Percentiles rank a stretch among this genome's conserved stretches.
phyloP scores from a whole-genome alignment of 2,797 vertebrate species.

The Cephalopachus bancanus region DNA sequence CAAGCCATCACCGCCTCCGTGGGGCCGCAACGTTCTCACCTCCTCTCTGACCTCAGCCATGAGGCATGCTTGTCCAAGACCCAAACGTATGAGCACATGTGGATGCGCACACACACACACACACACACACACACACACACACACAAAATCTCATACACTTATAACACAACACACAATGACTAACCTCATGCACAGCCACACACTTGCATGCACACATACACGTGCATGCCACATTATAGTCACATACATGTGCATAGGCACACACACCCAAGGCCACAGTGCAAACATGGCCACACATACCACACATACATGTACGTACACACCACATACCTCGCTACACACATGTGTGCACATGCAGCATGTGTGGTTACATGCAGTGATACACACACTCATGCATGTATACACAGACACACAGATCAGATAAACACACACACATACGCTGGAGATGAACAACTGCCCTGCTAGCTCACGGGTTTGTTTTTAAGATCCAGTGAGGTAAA shows the following conservation, averaged over 20 bases:
- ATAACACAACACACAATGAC: too few relatives aligned
- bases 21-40: background rate
- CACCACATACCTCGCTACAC: too few relatives aligned
- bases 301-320: background rate
- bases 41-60: conserved; percentile 48
- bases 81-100: background rate
- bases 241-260: background rate
- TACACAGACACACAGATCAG: background rate
- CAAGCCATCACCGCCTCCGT: background rate
- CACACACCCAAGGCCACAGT: background rate
- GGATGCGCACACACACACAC: background rate
- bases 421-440: background rate
- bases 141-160: background rate
- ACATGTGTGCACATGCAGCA: background rate
- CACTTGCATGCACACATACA: background rate
- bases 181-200: background rate
- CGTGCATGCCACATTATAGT: background rate
- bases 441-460: background rate
- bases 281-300: background rate
- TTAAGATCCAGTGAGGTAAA: conserved; percentile 32
- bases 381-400: fast-evolving
- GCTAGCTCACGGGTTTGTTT: conserved; percentile 25
- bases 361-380: background rate
- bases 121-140: background rate
- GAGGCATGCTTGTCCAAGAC: background rate